Base-by-base conservation (phyloP, 64 coral and sea anemone species). In the Actinia tenebrosa region DNA sequence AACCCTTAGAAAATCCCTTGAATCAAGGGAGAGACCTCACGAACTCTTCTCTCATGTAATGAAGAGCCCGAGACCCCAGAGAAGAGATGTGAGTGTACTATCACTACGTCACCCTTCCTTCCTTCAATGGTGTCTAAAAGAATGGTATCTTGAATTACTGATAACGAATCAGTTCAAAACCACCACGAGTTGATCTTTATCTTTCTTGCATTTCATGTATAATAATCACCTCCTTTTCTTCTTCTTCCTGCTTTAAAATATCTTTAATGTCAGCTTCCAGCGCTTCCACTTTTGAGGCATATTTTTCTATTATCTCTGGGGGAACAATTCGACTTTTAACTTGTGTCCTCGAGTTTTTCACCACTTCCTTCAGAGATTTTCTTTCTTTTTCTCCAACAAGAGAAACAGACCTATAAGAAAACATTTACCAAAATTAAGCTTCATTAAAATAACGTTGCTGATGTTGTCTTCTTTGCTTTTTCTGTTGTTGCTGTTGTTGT, bases 301-400 rank as follows among this genome's bases (percentile, higher is more conserved):
- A 98, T 46, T 98, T 98, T 26, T 94, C 87, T 68, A 98, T 98
- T 54, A 98, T 86, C 82, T 98, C 96, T 16, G 90, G 62, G 22
- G 90, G 84, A 43, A 98, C 85, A 26, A 98, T 87, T 87, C 96
- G 87, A 78, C 96, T 98, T 61, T 94, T 94, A 2, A 98, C 96
- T 44, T 89, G 92, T 25, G 92, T 92, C 79, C 91, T 83, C 10
- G 96, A 89, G 87, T 90, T 87, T 53, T 98, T 99, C 7, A 99
- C 97, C 8, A 99, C 94, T 47, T 99, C 97, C 71, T 99, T 99
- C 16, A 99, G 84, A 16, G 91, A 62, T 69, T 89, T 93, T 77
- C 97, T 87, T 82, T 95, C 97, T 16, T 90, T 91, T 42, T 99
- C 97, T 16, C 97, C 97, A 60, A 99, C 97, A 62, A 99, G 86